Conservation (phyloP, 2,797 vertebrate species). For the Momotus momota region DNA sequence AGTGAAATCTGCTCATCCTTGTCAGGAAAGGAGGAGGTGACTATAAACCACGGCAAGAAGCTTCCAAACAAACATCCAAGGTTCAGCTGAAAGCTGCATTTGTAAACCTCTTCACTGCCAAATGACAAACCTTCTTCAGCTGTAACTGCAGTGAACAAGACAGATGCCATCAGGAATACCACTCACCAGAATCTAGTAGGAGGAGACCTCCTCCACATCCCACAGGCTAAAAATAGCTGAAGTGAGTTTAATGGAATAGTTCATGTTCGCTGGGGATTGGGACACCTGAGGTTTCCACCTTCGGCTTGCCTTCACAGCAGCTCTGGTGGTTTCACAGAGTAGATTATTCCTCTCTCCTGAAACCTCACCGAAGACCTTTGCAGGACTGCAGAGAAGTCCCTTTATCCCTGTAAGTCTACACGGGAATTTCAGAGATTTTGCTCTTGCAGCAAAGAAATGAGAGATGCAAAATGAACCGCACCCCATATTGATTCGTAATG, state of each 20-base stretch:
- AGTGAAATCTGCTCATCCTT: neutral
- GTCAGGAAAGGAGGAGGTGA: neutral
- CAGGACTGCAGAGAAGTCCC: neutral
- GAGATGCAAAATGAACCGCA: slow-evolving; percentile 29
- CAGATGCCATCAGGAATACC: neutral
- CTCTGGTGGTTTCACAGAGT: neutral
- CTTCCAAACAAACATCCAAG: neutral
- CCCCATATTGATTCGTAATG: slow-evolving; percentile 29
- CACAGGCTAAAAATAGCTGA: neutral
- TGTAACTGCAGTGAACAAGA: neutral
- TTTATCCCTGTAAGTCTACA: neutral
- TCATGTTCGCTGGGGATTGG: neutral
- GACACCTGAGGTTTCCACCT: neutral
- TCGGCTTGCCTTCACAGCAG: neutral
- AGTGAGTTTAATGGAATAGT: neutral
- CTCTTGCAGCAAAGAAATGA: slow-evolving; percentile 5
- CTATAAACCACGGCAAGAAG: neutral
- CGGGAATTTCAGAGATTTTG: slow-evolving; percentile 45
- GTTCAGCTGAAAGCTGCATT: neutral
- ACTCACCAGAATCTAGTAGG: neutral
- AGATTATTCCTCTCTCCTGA: neutral
- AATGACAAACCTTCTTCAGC: slow-evolving; percentile 4
- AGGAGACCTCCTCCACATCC: neutral
- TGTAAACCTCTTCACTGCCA: slow-evolving; percentile 29
- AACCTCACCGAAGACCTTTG: neutral